phyloP scores from a whole-genome alignment of 2,113 vertebrate genomes.

The Sitta europaea region DNA sequence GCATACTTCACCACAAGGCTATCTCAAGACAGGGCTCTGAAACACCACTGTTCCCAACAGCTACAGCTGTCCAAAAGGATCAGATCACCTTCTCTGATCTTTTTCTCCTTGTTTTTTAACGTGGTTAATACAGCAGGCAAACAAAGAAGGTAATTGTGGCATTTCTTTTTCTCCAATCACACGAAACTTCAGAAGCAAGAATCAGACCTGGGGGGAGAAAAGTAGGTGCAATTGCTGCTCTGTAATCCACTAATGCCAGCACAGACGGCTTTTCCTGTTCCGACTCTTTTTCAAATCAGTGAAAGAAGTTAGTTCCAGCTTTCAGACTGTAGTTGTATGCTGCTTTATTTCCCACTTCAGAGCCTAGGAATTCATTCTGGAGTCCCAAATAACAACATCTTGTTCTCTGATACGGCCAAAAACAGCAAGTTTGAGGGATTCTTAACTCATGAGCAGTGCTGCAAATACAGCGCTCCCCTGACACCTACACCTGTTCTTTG shows the following conservation, averaged over 20 bases:
- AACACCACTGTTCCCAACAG: not conserved
- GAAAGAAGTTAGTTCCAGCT: not conserved
- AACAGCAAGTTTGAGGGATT: not conserved
- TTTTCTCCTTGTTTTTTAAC: not conserved
- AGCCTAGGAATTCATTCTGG: not conserved
- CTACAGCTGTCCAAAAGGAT: not conserved
- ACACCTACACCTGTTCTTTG: not conserved
- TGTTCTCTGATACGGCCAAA: not conserved
- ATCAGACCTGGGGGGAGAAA: not conserved
- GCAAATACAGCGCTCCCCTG: not conserved
- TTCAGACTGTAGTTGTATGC: not conserved
- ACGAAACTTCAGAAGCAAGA: not conserved
- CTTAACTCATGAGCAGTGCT: not conserved
- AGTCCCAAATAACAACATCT: not conserved
- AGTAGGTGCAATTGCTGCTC: not conserved
- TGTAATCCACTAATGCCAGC: not conserved
- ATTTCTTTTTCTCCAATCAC: not conserved
- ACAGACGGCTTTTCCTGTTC: not conserved
- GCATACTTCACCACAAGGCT: not conserved
- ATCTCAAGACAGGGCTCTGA: not conserved
- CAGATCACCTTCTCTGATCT: not conserved
- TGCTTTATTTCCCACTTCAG: constrained; percentile 25
- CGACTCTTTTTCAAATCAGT: not conserved
- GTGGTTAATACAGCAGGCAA: not conserved
- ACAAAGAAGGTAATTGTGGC: not conserved